Evolutionary conservation across 1,140 invertebrate genomes (phyloP), one percentile per base, ranked within the genome.

Genomic region (Elysia chlorotica): DNA sequence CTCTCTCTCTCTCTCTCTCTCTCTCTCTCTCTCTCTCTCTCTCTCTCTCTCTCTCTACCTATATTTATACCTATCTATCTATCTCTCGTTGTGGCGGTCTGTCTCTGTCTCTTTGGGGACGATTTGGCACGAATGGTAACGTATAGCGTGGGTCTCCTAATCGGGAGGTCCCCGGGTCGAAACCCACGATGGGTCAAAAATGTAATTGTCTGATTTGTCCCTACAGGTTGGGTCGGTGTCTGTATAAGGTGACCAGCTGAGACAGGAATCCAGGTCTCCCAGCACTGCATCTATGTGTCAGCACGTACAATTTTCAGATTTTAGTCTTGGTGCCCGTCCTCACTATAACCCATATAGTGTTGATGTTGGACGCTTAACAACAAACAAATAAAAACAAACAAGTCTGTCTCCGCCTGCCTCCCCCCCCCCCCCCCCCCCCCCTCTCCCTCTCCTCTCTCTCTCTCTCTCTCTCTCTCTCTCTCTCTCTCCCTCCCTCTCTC

Each of bases 1-100:
- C 63, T 65, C 63, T 63, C 41, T 48, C 41, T 14, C 41, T 48
- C 41, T 14, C 57, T 25, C 10, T 59, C 25, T 59, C 57, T 59
- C 57, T 59, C 57, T 59, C 57, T 59, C 10, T 59, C 10, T 59
- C 21, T 59, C 6, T 30, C 28, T 59, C 10, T 59, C 28, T 30
- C 3, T 33, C 14, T 33, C 2, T 31, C 17, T 10, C 6, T 33
- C 14, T 31, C 28, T 37, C 35, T 6, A 0, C 10, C 23, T 37
- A 2, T n/a, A 2, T 37, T 28, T n/a, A 35, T 19, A 23, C 23
- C 25, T 37, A 2, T 65, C 35, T 36, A 14, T 37, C 4, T 65
- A 17, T 65, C 14, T 25, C 63, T 37, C 14, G 6, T n/a, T 0
- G 33, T 17, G 2, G 14, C 63, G 14, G 23, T n/a, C 31, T n/a